Percentiles rank a stretch among this genome's conserved stretches.
phyloP scores from a whole-genome alignment of 2,797 vertebrate genomes.

The Trachurus trachurus region DNA sequence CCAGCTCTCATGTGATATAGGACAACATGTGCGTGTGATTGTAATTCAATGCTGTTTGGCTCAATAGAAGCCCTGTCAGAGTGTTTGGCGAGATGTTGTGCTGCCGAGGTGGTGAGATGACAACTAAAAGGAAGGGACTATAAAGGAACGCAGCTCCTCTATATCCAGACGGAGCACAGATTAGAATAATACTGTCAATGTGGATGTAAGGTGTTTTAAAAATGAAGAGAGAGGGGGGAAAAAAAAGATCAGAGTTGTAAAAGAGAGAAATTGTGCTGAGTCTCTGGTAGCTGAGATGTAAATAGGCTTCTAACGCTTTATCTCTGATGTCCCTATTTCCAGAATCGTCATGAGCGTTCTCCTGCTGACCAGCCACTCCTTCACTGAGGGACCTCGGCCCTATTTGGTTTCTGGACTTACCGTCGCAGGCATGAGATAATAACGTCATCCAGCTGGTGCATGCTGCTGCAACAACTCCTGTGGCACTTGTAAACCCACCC shows the following conservation, averaged over 20 bases:
- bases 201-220: neutral
- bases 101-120: slow-evolving; percentile 17
- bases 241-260: neutral
- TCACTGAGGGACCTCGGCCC: slow-evolving; percentile 58
- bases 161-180: neutral
- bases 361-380: slow-evolving; percentile 61
- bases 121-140: neutral
- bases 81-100: slow-evolving; percentile 3
- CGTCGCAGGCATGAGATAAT: slow-evolving; percentile 85
- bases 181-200: no score
- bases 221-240: neutral
- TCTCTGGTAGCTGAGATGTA: neutral
- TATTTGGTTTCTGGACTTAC: slow-evolving; percentile 56
- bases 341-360: slow-evolving; percentile 76
- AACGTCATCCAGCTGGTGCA: slow-evolving; percentile 64
- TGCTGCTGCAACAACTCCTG: slow-evolving; percentile 75
- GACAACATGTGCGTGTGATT: slow-evolving; percentile 8
- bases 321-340: slow-evolving; percentile 6
- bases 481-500: slow-evolving; percentile 69
- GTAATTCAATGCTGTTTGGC: slow-evolving; percentile 16
- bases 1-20: slow-evolving; percentile 15
- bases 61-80: slow-evolving; percentile 3
- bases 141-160: neutral
- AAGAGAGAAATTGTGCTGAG: neutral
- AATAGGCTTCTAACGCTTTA: slow-evolving; percentile 2